These are phyloP conservation scores for Chymomyza fuscimana DNA, from an alignment of 2,888 invertebrate genomes.

Conservation along the genomic window DNA sequence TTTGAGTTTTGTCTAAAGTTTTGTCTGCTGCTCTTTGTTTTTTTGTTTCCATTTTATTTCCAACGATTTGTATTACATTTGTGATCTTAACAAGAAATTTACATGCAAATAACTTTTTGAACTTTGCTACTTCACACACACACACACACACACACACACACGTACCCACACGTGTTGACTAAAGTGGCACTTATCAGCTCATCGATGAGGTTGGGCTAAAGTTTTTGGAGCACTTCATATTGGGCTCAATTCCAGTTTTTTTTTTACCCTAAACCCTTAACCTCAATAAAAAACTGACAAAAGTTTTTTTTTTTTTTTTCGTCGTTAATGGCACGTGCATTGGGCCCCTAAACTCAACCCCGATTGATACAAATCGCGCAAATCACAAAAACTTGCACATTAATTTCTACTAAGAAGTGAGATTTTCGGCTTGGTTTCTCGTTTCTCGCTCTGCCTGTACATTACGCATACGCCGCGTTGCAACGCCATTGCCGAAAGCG, in stretches of 20 bases:
- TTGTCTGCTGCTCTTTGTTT: slow-evolving; percentile 27
- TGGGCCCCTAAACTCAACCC: neutral
- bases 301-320: slow-evolving; percentile 21
- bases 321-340: neutral
- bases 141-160: slow-evolving; percentile 20
- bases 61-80: slow-evolving; percentile 63
- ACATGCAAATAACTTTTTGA: slow-evolving; percentile 74
- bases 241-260: neutral
- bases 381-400: slow-evolving; percentile 50
- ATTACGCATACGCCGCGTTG: neutral
- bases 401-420: slow-evolving; percentile 46
- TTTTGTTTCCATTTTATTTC: slow-evolving; percentile 34
- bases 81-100: slow-evolving; percentile 68
- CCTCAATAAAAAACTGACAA: slow-evolving; percentile 24
- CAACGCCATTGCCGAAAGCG: neutral
- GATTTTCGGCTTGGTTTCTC: slow-evolving; percentile 3
- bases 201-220: slow-evolving; percentile 63
- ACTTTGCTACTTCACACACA: slow-evolving; percentile 59
- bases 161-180: slow-evolving; percentile 46
- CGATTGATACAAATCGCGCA: slow-evolving; percentile 28
- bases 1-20: slow-evolving; percentile 60
- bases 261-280: neutral
- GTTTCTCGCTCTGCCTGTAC: neutral
- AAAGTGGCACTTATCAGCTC: slow-evolving; percentile 71
- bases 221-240: slow-evolving; percentile 34